Conservation (phyloP, 2,888 invertebrate genomes). For the Hypsopygia costalis region DNA sequence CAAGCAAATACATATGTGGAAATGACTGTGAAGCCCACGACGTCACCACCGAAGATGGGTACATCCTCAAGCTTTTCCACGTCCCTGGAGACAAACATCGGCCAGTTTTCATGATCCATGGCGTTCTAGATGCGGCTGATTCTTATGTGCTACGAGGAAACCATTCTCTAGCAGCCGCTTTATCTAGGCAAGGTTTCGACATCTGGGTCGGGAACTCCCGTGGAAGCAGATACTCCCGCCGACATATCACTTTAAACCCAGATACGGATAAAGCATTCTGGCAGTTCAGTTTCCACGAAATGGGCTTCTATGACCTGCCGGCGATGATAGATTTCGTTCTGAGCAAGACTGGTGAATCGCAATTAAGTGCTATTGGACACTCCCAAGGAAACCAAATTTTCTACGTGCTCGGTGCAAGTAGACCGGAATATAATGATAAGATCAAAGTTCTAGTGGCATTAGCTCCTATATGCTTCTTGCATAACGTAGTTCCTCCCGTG, state of each 20-base stretch:
- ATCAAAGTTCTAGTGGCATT: constrained; percentile 61
- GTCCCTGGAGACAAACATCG: constrained; percentile 10
- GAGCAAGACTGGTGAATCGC: constrained; percentile 39
- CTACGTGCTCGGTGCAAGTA: constrained; percentile 65
- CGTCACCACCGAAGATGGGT: constrained; percentile 15
- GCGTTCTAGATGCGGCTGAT: constrained; percentile 13
- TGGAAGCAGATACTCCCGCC: constrained; percentile 15
- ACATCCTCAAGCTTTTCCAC: constrained; percentile 25
- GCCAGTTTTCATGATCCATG: constrained; percentile 15
- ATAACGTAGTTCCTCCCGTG: constrained; percentile 13
- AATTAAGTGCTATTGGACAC: constrained; percentile 70
- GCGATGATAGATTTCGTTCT: constrained; percentile 65
- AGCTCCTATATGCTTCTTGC: constrained; percentile 26
- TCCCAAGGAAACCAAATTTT: constrained; percentile 81
- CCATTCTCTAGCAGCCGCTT: constrained; percentile 5
- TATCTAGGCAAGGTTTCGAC: constrained; percentile 12
- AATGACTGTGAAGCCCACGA: constrained; percentile 11
- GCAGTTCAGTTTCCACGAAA: constrained; percentile 74
- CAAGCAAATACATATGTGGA: constrained; percentile 11
- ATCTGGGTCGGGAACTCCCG: constrained; percentile 14
- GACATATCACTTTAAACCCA: constrained; percentile 10
- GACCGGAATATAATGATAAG: constrained; percentile 76
- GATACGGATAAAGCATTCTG: constrained; percentile 7
- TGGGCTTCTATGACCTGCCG: constrained; percentile 83
- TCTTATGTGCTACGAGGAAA: constrained; percentile 13